A percentile compares a stretch with the other conserved stretches of the same genome.
Conservation (phyloP, 1,140 invertebrate species). For the Oryctes rhinoceros region DNA sequence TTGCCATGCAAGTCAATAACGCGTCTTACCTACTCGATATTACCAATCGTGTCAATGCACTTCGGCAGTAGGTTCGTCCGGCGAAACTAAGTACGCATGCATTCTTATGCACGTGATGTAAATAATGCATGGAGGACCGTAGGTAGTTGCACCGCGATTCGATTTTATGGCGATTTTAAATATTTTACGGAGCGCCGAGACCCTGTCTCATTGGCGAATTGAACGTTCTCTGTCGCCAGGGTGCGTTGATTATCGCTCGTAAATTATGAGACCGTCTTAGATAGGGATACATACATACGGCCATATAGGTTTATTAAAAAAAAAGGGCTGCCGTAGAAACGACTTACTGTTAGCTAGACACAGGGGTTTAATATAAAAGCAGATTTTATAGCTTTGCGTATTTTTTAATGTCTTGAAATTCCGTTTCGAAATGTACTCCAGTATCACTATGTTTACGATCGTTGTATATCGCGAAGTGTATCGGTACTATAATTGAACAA, state of each 20-base stretch:
- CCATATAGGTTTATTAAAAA: not conserved
- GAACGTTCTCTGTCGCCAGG: not conserved
- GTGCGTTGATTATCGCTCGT: not conserved
- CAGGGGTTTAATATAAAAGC: not conserved
- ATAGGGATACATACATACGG: not conserved
- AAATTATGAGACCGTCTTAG: not conserved
- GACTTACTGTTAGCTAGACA: not conserved
- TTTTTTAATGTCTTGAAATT: not conserved
- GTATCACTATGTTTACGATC: not conserved
- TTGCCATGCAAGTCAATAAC: constrained; percentile 3
- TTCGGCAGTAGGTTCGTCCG: not conserved
- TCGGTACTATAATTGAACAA: not conserved
- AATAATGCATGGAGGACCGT: not conserved
- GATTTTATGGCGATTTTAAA: constrained; percentile 16
- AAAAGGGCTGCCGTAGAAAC: not conserved
- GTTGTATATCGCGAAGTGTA: not conserved
- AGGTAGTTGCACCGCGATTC: not conserved
- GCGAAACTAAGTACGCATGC: not conserved
- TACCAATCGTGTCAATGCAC: constrained; percentile 17
- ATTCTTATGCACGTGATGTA: not conserved
- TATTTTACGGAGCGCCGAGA: not conserved
- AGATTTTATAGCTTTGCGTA: not conserved
- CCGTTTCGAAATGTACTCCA: not conserved
- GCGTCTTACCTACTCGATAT: not conserved
- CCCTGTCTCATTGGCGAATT: not conserved